These are phyloP conservation scores for Lomographa bimaculata DNA, from an alignment of 2,888 invertebrate species.

Conservation along the genomic window DNA sequence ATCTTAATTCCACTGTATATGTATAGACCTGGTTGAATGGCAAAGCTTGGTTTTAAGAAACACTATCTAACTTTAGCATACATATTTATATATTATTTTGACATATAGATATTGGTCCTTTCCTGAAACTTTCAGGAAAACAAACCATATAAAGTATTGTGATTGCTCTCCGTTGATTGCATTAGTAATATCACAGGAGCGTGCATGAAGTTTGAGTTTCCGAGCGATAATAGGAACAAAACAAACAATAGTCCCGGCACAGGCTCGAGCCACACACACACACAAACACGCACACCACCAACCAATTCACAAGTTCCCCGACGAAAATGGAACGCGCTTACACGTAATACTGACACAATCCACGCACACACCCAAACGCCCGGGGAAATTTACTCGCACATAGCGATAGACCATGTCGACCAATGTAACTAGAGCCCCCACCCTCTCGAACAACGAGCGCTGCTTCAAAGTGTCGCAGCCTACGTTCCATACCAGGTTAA, in stretches of 20 bases:
- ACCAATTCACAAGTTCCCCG: constrained; percentile 74
- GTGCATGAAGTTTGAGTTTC: constrained; percentile 50
- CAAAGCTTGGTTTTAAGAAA: too few species aligned
- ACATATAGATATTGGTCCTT: too few species aligned
- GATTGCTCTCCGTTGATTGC: constrained; percentile 2
- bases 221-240: constrained; percentile 72
- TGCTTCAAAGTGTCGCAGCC: constrained; percentile 34
- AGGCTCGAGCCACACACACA: constrained; percentile 50
- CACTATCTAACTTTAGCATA: too few species aligned
- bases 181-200: constrained; percentile 4
- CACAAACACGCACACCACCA: constrained; percentile 68
- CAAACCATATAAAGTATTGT: neutral
- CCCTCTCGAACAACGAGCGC: constrained; percentile 38
- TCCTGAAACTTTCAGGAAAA: too few species aligned
- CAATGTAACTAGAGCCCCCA: constrained; percentile 48
- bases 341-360: constrained; percentile 56
- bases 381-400: constrained; percentile 67
- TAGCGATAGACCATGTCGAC: constrained; percentile 35
- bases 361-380: constrained; percentile 54
- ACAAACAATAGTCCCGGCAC: constrained; percentile 62
- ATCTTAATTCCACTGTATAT: too few species aligned
- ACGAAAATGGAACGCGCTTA: constrained; percentile 66
- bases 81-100: too few species aligned
- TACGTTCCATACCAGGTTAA: constrained; percentile 43
- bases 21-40: too few species aligned